Percentiles rank a stretch among this genome's conserved stretches.
phyloP scores from a whole-genome alignment of 1,140 invertebrate species.

The Calycopis cecrops region DNA sequence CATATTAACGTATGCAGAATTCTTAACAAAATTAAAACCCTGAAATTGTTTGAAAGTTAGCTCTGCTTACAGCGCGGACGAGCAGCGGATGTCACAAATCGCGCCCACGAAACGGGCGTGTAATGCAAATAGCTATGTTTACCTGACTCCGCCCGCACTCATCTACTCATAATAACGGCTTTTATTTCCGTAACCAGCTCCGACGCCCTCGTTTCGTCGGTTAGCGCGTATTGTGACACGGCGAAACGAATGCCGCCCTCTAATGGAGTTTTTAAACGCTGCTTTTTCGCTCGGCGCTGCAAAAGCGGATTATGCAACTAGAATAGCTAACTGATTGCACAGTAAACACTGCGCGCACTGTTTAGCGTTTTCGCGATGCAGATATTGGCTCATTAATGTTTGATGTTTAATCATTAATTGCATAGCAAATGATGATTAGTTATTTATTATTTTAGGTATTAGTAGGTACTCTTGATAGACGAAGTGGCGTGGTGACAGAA shows the following conservation, averaged over 20 bases:
- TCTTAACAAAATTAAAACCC: too few species aligned
- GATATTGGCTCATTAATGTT: conserved; percentile 10
- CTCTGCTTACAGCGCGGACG: conserved; percentile 24
- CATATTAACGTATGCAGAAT: too few species aligned
- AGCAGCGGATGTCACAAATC: conserved; percentile 62
- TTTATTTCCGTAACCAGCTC: conserved; percentile 69
- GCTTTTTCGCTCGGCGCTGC: conserved; percentile 53
- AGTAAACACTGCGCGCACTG: conserved; percentile 42
- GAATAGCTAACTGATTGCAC: conserved; percentile 52
- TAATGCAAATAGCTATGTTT: conserved; percentile 62
- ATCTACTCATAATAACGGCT: conserved; percentile 64
- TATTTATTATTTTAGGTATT: too few species aligned
- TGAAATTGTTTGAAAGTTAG: not conserved
- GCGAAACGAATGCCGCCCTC: conserved; percentile 58
- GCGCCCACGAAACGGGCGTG: conserved; percentile 47
- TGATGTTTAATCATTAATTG: too few species aligned
- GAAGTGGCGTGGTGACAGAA: too few species aligned
- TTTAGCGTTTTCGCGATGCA: conserved; percentile 11
- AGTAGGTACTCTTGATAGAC: too few species aligned
- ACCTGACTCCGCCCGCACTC: conserved; percentile 43
- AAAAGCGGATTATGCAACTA: conserved; percentile 61
- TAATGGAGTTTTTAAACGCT: conserved; percentile 66
- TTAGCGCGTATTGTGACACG: conserved; percentile 66
- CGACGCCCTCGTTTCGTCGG: conserved; percentile 63
- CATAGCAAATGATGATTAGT: too few species aligned